Percentiles rank a stretch among this genome's conserved stretches.
Evolutionary conservation across 1,140 invertebrate species (phyloP).

Genomic region (Stegodyphus mimosarum): DNA sequence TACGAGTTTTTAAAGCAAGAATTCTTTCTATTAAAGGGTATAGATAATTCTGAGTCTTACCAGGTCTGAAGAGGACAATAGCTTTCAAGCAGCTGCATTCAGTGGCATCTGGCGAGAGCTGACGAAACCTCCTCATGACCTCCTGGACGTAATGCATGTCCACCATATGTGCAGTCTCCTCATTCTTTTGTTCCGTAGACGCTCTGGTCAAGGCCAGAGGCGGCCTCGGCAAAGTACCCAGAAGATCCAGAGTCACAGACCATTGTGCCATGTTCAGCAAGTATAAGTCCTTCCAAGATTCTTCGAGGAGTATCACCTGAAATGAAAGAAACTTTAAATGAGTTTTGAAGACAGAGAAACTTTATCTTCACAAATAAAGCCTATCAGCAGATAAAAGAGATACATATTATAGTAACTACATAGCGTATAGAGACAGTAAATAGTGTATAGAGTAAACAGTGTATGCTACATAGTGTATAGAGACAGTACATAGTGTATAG

Average conservation of each 20-base stretch:
- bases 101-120: slow-evolving; percentile 82
- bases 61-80: slow-evolving; percentile 86
- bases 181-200: slow-evolving; percentile 4
- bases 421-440: too few species aligned
- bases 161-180: slow-evolving; percentile 64
- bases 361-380: too few species aligned
- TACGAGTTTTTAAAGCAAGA: too few species aligned
- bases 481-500: too few species aligned
- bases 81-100: slow-evolving; percentile 89
- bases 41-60: slow-evolving; percentile 52
- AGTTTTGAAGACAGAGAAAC: too few species aligned
- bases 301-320: slow-evolving; percentile 80
- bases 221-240: slow-evolving; percentile 71
- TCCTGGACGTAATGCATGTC: slow-evolving; percentile 84
- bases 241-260: slow-evolving; percentile 80
- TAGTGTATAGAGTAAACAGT: too few species aligned
- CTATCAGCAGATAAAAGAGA: too few species aligned
- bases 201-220: slow-evolving; percentile 40
- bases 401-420: too few species aligned
- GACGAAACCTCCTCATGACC: slow-evolving; percentile 79
- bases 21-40: too few species aligned
- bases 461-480: too few species aligned
- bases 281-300: slow-evolving; percentile 93
- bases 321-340: not conserved
- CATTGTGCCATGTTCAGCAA: slow-evolving; percentile 89